These are phyloP conservation scores for Limnephilus auricula DNA, from an alignment of 2,888 invertebrate species.

Conservation along the genomic window DNA sequence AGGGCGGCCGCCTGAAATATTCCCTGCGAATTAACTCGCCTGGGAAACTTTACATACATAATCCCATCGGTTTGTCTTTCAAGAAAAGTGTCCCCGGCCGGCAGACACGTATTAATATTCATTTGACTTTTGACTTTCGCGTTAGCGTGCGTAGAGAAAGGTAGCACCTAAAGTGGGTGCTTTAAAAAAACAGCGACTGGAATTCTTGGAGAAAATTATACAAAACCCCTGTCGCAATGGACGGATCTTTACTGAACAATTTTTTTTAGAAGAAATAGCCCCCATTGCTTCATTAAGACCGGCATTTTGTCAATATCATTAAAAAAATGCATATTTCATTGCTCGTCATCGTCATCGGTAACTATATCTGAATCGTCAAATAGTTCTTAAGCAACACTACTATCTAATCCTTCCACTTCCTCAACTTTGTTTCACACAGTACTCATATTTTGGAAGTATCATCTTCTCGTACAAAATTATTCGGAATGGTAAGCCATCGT, in stretches of 20 bases:
- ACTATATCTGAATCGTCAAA: too few species aligned
- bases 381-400: too few species aligned
- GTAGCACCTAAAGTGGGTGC: neutral
- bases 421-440: neutral
- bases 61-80: conserved; percentile 34
- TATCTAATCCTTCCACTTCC: too few species aligned
- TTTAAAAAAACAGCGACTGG: neutral
- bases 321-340: too few species aligned
- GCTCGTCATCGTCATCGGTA: too few species aligned
- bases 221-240: neutral
- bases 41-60: conserved; percentile 20
- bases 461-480: neutral
- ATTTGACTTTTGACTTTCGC: neutral
- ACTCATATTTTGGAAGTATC: neutral
- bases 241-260: neutral
- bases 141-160: too few species aligned
- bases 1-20: conserved; percentile 12
- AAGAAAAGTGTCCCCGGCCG: neutral
- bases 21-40: conserved; percentile 2
- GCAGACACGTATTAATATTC: neutral
- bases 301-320: too few species aligned
- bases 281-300: neutral
- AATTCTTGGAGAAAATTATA: neutral
- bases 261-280: neutral
- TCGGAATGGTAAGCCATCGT: neutral